These are phyloP conservation scores for Himalopsyche japonica DNA, from an alignment of 2,888 invertebrate species.

Conservation along the genomic window DNA sequence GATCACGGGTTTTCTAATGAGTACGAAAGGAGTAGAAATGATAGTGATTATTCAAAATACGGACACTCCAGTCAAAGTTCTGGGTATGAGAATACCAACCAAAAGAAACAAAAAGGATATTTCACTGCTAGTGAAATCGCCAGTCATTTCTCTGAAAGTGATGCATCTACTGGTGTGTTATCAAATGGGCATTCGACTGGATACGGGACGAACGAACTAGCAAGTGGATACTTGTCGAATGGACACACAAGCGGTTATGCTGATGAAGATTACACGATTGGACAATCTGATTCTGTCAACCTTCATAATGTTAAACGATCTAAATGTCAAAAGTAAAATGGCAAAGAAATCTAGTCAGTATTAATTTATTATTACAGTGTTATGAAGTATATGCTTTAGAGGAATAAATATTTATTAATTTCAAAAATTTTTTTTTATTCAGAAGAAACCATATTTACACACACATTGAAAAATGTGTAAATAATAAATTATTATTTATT, in stretches of 20 bases:
- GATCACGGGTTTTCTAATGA: background rate
- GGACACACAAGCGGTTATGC: background rate
- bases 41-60: background rate
- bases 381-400: background rate
- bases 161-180: background rate
- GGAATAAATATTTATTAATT: background rate
- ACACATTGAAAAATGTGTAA: no score
- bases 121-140: background rate
- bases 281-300: background rate
- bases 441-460: no score
- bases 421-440: background rate
- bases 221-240: background rate
- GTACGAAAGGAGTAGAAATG: background rate
- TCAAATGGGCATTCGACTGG: background rate
- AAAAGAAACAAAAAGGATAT: background rate
- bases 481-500: no score
- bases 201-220: background rate
- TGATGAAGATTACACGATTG: background rate
- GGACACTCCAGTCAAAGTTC: background rate
- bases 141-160: background rate
- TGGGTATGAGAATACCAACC: background rate
- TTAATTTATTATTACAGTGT: background rate
- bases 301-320: background rate
- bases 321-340: background rate
- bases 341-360: background rate